Conservation (phyloP, 1,140 invertebrate genomes). For the Danaus plexippus region DNA sequence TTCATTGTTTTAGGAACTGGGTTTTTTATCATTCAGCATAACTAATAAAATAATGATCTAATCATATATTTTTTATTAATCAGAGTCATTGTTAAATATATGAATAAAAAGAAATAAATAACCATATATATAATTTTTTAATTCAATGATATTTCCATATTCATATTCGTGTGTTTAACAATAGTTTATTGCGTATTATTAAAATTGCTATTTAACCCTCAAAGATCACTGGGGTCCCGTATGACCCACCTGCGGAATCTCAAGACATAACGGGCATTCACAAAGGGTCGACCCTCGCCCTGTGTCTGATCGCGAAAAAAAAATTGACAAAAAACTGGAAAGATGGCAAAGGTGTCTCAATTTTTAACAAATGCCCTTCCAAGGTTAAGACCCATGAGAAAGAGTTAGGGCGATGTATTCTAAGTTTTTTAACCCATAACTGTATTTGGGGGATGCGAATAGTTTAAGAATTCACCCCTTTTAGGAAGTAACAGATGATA, state of each 20-base stretch:
- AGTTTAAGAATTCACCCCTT: constrained; percentile 54
- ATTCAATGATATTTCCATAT: too few species aligned
- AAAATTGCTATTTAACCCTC: constrained; percentile 32
- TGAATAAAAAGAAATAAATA: too few species aligned
- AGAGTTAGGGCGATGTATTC: constrained; percentile 64
- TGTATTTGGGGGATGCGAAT: constrained; percentile 52
- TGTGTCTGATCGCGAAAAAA: constrained; percentile 36
- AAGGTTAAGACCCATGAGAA: constrained; percentile 71
- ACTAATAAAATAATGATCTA: too few species aligned
- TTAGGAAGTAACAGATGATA: constrained; percentile 56
- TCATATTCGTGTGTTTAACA: too few species aligned
- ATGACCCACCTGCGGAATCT: constrained; percentile 66
- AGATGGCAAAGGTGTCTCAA: constrained; percentile 70
- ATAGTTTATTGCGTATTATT: constrained; percentile 7
- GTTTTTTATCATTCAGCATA: too few species aligned
- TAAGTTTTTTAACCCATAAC: constrained; percentile 47
- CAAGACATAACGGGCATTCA: constrained; percentile 44
- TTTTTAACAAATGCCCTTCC: constrained; percentile 60
- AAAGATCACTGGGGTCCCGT: constrained; percentile 31
- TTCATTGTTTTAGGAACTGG: too few species aligned
- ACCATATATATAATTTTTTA: too few species aligned
- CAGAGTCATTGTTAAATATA: too few species aligned
- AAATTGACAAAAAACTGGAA: constrained; percentile 58
- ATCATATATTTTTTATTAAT: too few species aligned
- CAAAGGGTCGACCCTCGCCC: constrained; percentile 54